Percentiles rank a stretch among this genome's conserved stretches.
These are phyloP conservation scores for Odontomachus brunneus DNA, from an alignment of 1,140 invertebrate genomes.

Conservation along the genomic window DNA sequence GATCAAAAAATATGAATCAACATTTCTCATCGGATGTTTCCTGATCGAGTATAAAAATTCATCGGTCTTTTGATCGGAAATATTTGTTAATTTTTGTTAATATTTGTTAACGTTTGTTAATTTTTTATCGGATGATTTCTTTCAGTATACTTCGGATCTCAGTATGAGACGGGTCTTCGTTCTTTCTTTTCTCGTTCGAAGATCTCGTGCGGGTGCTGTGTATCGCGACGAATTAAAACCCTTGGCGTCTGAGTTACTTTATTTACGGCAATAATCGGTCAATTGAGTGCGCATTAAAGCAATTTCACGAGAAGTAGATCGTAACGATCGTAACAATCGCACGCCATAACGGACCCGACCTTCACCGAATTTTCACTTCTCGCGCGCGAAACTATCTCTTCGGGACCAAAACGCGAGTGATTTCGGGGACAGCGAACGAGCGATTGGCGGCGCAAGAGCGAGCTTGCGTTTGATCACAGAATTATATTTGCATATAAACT, in stretches of 20 bases:
- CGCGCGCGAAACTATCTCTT: not conserved
- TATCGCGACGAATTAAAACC: conserved; percentile 24
- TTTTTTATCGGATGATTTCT: too few species aligned
- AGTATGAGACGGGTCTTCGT: not conserved
- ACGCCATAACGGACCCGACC: conserved; percentile 27
- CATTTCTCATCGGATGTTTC: too few species aligned
- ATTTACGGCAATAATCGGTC: conserved; percentile 33
- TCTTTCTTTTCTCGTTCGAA: not conserved
- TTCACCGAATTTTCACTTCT: conserved; percentile 37
- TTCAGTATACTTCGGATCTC: too few species aligned
- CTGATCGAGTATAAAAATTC: too few species aligned
- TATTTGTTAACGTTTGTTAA: too few species aligned
- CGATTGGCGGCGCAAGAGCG: not conserved
- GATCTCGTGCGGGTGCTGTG: not conserved
- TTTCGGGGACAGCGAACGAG: not conserved
- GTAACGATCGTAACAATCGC: conserved; percentile 1
- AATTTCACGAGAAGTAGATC: conserved; percentile 29
- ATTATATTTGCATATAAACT: conserved; percentile 43
- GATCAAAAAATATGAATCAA: too few species aligned
- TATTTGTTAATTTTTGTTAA: too few species aligned
- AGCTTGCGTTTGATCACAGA: not conserved
- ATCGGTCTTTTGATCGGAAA: too few species aligned
- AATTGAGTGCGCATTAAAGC: conserved; percentile 46
- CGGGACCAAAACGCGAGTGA: not conserved
- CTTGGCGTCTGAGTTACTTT: not conserved